Base-by-base conservation (phyloP, 2,888 invertebrate species). In the Ptilodon capucinus region DNA sequence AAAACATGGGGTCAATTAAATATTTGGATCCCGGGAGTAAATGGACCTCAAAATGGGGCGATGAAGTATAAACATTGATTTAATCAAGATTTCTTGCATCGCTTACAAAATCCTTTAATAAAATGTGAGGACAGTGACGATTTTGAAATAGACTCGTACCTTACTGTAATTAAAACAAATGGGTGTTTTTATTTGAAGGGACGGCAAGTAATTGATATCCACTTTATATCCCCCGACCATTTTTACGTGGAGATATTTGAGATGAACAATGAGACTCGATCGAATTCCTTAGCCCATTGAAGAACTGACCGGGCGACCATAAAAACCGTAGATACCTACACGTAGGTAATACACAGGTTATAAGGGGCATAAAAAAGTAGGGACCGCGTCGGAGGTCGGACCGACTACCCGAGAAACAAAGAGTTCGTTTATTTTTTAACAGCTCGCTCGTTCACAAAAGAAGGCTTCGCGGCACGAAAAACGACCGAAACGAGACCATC, bases 401-500 rank as follows among this genome's bases (percentile, higher is more conserved):
- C 79, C 80, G 89, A 87, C 90, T 89, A 87, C 88, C 86, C 88
- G 88, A 91, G 90, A 90, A 91, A 90, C 91, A 91, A 91, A 90
- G 89, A 85, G 76, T 84, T 90, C 86, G 85, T 90, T 91, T 91
- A 91, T 91, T 91, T 91, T 91, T 91, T 91, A 91, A 91, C 91
- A 91, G 91, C 91, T 90, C 84, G 86, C 85, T 77, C 84, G 86
- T 87, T 86, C 86, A 90, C 88, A 90, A 90, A 88, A 87, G 88
- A 84, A 84, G 83, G 83, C 84, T 79, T 81, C 84, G 83, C 84
- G 83, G 83, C 84, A 85, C 81, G 85, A 89, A 90, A 91, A 90
- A 90, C 81, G 71, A 89, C 84, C 83, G 75, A 86, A 89, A 88
- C 83, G 82, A 89, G 84, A 85, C 77, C 83, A 86, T 82, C 90